Evolutionary conservation across 1,140 invertebrate genomes (phyloP).

Genomic region (Lysiphlebus fabarum): DNA sequence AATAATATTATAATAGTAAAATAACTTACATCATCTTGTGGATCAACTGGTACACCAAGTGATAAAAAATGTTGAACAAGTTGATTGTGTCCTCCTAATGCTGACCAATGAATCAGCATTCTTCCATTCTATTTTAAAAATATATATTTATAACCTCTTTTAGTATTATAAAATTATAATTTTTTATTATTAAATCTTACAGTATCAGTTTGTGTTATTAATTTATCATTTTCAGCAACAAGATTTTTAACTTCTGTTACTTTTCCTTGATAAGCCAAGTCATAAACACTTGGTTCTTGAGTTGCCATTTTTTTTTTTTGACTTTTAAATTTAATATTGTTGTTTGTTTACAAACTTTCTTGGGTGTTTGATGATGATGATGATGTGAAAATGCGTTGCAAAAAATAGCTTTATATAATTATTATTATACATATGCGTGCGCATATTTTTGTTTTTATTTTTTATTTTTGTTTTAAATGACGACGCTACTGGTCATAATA

Average conservation of each 20-base stretch:
- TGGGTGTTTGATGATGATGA: too few relatives aligned
- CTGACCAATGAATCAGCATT: constrained; percentile 67
- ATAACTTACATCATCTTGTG: constrained; percentile 62
- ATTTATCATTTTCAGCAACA: constrained; percentile 33
- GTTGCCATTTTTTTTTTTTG: constrained; percentile 21
- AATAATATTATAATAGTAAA: constrained; percentile 7
- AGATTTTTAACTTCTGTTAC: constrained; percentile 36
- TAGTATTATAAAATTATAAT: not conserved
- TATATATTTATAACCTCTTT: constrained; percentile 7
- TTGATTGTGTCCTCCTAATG: constrained; percentile 64
- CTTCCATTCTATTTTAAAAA: constrained; percentile 54
- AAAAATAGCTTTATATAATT: too few relatives aligned
- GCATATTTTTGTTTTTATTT: too few relatives aligned
- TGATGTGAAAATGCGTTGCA: too few relatives aligned
- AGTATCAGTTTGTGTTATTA: constrained; percentile 38
- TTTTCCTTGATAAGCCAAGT: constrained; percentile 48
- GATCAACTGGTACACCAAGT: constrained; percentile 59
- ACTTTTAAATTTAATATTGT: not conserved
- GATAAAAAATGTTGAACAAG: constrained; percentile 64
- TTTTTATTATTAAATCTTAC: constrained; percentile 30
- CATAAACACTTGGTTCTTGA: constrained; percentile 30
- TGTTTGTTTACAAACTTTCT: not conserved
- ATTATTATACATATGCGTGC: too few relatives aligned
- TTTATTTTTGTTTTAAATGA: too few relatives aligned
- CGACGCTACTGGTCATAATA: too few relatives aligned